Conservation (phyloP, 1,140 invertebrate genomes). For the Polyergus mexicanus region DNA sequence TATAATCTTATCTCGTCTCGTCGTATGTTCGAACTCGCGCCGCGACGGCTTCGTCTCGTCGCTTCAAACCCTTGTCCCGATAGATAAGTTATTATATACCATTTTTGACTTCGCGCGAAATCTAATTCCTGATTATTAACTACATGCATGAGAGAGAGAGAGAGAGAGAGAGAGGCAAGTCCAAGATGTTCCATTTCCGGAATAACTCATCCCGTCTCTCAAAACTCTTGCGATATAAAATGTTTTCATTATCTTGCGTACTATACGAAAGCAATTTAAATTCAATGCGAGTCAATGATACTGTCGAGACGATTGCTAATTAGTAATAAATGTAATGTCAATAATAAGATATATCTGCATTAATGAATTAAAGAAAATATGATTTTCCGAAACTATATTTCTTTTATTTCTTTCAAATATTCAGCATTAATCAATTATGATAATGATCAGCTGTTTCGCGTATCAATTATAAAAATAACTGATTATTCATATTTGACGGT, state of each 20-base stretch:
- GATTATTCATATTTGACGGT: neutral
- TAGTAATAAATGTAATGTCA: neutral
- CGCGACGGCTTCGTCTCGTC: constrained; percentile 7
- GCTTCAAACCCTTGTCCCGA: neutral
- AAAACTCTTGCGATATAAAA: constrained; percentile 3
- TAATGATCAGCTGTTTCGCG: constrained; percentile 14
- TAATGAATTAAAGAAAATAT: constrained; percentile 3
- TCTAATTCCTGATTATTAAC: neutral
- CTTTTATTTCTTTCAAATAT: neutral
- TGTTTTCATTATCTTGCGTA: neutral
- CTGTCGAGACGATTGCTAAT: neutral
- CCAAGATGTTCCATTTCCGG: neutral
- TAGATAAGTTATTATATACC: constrained; percentile 26
- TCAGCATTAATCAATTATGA: neutral
- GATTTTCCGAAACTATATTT: neutral
- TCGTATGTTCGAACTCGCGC: constrained; percentile 2
- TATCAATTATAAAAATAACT: neutral
- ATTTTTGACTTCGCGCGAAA: neutral
- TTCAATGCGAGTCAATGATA: neutral
- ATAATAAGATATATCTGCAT: neutral
- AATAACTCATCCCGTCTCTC: neutral
- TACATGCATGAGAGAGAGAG: neutral
- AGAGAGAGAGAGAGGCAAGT: neutral
- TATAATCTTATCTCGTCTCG: constrained; percentile 39
- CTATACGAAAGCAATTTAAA: neutral